These are phyloP conservation scores for Paramisgurnus dabryanus DNA, from an alignment of 2,113 vertebrate genomes.

Conservation along the genomic window DNA sequence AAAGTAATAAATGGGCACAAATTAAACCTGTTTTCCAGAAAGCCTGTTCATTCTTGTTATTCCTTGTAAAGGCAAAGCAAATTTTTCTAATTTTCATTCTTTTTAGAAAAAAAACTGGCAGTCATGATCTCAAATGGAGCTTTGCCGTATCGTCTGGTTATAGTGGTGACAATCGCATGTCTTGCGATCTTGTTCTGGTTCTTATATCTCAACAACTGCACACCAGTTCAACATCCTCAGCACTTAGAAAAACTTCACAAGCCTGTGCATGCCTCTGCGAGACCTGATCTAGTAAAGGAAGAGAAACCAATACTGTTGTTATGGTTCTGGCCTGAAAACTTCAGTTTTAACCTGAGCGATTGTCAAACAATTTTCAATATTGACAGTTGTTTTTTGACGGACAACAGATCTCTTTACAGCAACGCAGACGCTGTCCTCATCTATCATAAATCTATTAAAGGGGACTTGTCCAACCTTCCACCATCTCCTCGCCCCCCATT, in stretches of 20 bases:
- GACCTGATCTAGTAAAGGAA: slow-evolving; percentile 4
- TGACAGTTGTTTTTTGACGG: slow-evolving; percentile 79
- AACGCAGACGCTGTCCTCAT: slow-evolving; percentile 80
- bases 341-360: slow-evolving; percentile 78
- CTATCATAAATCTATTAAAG: slow-evolving; percentile 81
- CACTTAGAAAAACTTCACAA: not conserved
- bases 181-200: no score
- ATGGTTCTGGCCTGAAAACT: slow-evolving; percentile 85
- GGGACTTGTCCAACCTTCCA: slow-evolving; percentile 84
- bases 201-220: no score
- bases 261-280: slow-evolving; percentile 38
- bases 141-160: no score
- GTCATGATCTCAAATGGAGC: no score
- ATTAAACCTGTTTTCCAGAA: no score
- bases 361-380: slow-evolving; percentile 80
- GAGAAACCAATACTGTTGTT: slow-evolving; percentile 77
- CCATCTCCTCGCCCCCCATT: slow-evolving; percentile 78
- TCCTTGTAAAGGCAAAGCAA: no score
- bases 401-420: slow-evolving; percentile 79
- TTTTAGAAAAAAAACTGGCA: no score
- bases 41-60: no score
- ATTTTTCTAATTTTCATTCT: no score
- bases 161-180: no score
- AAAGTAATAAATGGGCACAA: no score
- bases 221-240: not conserved